Base-by-base conservation (phyloP, 2,113 vertebrate genomes). In the Haemorhous mexicanus region DNA sequence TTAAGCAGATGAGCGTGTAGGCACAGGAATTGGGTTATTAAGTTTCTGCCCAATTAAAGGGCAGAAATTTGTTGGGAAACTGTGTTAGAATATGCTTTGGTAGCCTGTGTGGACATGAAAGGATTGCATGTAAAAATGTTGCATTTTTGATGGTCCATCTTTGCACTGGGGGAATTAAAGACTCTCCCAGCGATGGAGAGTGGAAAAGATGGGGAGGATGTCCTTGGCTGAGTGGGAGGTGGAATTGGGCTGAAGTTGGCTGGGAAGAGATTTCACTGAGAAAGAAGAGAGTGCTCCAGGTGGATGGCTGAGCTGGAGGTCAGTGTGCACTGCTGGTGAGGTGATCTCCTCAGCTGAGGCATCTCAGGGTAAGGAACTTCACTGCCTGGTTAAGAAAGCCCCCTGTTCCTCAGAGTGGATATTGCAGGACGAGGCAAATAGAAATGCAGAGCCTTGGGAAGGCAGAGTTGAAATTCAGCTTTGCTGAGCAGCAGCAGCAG, bases 1-100 rank as follows among this genome's bases (percentile, higher is more conserved):
- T 95, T 30, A 81, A 93, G 59, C 79, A 96, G 90, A 67, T 72
- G 93, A 88, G 78, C 96, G 68, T 95, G 96, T 93, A 93, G 92
- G 73, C 56, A 81, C 96, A 97, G 92, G 96, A 94, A 78, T 86
- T 55, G 0, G 10, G 64, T 90, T 94, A 92, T 91, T 90, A 92
- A 95, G 61, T 90, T 94, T 93, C 83, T 91, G 61, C 72, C 76
- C 92, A 94, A 91, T 96, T 95, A 90, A 92, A 70, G 55, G 84
- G 72, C 67, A 87, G 85, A 90, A 83, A 84, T 74, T 68, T 75
- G 90, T 89, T 96, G 83, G 92, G 93, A 92, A 95, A 75, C 90
- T 61, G 55, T 56, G 32, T 55, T 94, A 41, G 66, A 74, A 68
- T 70, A 55, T 49, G 56, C 79, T 86, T 84, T 24, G 41, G 23